Base-by-base conservation (phyloP, 2,888 invertebrate species). In the Argyresthia goedartella region DNA sequence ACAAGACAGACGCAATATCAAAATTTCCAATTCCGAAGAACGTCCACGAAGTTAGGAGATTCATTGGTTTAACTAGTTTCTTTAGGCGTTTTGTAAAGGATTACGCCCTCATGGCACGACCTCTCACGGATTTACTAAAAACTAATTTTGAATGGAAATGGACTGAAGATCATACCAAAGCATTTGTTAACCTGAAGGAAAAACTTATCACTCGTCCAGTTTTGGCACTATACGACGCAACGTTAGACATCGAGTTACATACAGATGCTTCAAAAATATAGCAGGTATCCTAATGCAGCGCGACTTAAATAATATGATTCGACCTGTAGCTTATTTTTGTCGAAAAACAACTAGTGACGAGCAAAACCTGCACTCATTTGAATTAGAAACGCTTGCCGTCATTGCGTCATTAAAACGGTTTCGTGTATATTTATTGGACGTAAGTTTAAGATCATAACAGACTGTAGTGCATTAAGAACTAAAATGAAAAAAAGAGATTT, bases 201-300 rank as follows among this genome's bases (percentile, higher is more conserved):
- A 52, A 52, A 1, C 49, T 74, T 1, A 52, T 54, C 0, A 53
- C 56, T 13, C 54, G 64, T 13, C 66, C 67, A 0, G 54, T 71
- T 0, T 49, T 76, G 8, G 58, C 61, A 0, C 52, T 72, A 1
- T 70, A 62, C 46, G 58, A 69, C 15, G 57, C 60, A 0, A 49
- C 39, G 0, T 50, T 54, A 4, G 57, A 62, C 16, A 65, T 62
- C 0, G 52, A 72, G 39, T 46, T 71, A 0, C 73, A 75, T 33
- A 73, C 72, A 0, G 73, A 74, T 50, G 72, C 73, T 0, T 65
- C 66, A 16, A 59, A 63, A 14, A 13, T 56, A 0, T 56, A 58
- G 53, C 65, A 53, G 70, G 66, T 0, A 65, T 71, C 7, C 13
- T 76, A 0, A 51, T 72, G 47, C 73, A 71, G 52, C 47, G 55